Evolutionary conservation across 2,797 vertebrate genomes (phyloP), one percentile per base, ranked within the genome.

Genomic region (Gymnoscopelus braueri): DNA sequence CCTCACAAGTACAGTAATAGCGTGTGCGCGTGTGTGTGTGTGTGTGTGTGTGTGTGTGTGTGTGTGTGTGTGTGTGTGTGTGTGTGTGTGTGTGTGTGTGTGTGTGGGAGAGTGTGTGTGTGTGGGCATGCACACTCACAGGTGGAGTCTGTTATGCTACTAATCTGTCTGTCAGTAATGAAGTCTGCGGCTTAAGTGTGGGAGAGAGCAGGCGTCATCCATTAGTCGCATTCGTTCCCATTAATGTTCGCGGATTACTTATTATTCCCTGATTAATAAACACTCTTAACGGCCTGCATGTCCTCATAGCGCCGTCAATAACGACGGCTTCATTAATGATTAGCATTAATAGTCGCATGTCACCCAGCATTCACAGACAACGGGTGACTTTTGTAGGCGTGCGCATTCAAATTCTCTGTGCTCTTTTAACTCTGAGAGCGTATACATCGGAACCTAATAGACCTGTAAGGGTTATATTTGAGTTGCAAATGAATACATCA

Each of bases 221-320:
- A 92, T 92, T 92, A 92, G 86, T 82, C 82, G 90, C 89, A 91
- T 89, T 87, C 87, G 87, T 88, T 91, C 86, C 82, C 89, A 92
- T 92, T 91, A 87, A 91, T 92, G 90, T 90, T 87, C 86, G 81
- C 85, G 80, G 90, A 90, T 90, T 87, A 92, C 87, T 90, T 91
- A 93, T 92, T 91, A 93, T 93, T 92, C 87, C 89, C 88, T 90
- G 90, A 93, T 93, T 92, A 93, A 93, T 93, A 93, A 93, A 92
- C 91, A 92, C 85, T 85, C 67, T 67, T 69, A 78, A 67, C 81
- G 9, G 72, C 69, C 67, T 81, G 83, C 74, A 48, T 86, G 87
- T 88, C 87, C 86, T 89, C 78, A 81, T 74, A 78, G 86, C 84
- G 80, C 86, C 81, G 87, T 90, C 82, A 90, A 87, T 91, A 89